Conservation (phyloP, 2,888 invertebrate genomes). For the Plagiodera versicolora region DNA sequence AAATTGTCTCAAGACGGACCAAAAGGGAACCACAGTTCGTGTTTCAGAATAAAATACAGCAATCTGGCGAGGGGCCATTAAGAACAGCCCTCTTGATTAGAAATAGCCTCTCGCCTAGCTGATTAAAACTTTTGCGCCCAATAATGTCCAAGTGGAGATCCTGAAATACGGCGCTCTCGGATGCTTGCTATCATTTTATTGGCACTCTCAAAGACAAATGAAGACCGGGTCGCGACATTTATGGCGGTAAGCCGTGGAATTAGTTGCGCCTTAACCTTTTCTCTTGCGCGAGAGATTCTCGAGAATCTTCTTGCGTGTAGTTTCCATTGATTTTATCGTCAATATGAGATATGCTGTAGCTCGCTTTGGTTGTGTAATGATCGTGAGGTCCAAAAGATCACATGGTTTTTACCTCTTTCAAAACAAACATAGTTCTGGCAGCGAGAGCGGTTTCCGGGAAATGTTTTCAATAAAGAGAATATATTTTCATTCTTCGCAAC, state of each 20-base stretch:
- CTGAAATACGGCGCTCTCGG: slow-evolving; percentile 48
- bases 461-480: no score
- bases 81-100: slow-evolving; percentile 53
- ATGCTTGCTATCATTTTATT: slow-evolving; percentile 56
- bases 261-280: slow-evolving; percentile 13
- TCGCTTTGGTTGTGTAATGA: slow-evolving; percentile 1
- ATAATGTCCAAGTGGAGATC: slow-evolving; percentile 49
- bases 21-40: not conserved
- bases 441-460: not conserved
- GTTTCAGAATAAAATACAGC: slow-evolving; percentile 22
- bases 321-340: slow-evolving; percentile 4
- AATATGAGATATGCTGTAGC: not conserved
- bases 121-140: slow-evolving; percentile 50
- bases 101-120: slow-evolving; percentile 47
- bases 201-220: slow-evolving; percentile 56
- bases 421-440: not conserved
- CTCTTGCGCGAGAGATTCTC: not conserved
- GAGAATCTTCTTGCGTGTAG: not conserved
- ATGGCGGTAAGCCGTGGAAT: slow-evolving; percentile 41
- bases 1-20: not conserved
- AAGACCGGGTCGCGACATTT: slow-evolving; percentile 57
- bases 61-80: slow-evolving; percentile 31
- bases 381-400: not conserved
- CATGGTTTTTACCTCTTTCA: not conserved
- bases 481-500: no score